A percentile compares a stretch with the other conserved stretches of the same genome.
phyloP scores from a whole-genome alignment of 64 coral and sea anemone species.

The Montipora cactus region DNA sequence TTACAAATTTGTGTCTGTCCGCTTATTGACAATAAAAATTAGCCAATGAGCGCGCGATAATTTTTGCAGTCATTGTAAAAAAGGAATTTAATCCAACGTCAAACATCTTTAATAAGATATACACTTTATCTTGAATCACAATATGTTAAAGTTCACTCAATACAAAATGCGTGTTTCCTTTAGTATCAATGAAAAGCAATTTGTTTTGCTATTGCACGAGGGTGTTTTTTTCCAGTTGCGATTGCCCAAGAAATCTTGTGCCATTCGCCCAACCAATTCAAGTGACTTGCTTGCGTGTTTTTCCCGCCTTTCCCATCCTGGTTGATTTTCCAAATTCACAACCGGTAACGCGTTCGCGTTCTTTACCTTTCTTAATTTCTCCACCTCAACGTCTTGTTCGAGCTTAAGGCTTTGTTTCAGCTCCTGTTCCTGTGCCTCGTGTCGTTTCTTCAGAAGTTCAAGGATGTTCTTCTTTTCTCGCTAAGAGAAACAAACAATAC shows the following conservation, averaged over 20 bases:
- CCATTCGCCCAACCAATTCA: neutral
- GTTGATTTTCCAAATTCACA: too few species aligned
- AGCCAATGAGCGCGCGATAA: too few species aligned
- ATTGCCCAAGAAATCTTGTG: neutral
- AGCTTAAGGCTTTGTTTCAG: slow-evolving; percentile 82
- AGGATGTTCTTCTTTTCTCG: slow-evolving; percentile 74
- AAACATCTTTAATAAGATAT: too few species aligned
- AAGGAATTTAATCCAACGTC: too few species aligned
- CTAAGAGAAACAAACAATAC: slow-evolving; percentile 10
- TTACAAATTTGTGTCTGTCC: too few species aligned
- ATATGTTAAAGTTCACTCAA: too few species aligned
- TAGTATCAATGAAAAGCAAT: too few species aligned
- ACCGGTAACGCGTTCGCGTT: too few species aligned
- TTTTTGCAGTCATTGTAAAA: too few species aligned
- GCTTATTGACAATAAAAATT: too few species aligned
- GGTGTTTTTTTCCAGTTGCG: neutral
- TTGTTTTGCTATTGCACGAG: too few species aligned
- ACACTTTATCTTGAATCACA: too few species aligned
- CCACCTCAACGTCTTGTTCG: slow-evolving; percentile 90
- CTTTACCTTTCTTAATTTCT: slow-evolving; percentile 91
- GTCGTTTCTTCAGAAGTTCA: slow-evolving; percentile 76
- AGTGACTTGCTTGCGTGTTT: neutral
- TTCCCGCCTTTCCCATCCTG: neutral
- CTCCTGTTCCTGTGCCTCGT: slow-evolving; percentile 74
- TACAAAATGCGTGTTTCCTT: neutral